A percentile compares a stretch with the other conserved stretches of the same genome.
phyloP scores from a whole-genome alignment of 1,140 invertebrate species.

The Himalopsyche phryganea region DNA sequence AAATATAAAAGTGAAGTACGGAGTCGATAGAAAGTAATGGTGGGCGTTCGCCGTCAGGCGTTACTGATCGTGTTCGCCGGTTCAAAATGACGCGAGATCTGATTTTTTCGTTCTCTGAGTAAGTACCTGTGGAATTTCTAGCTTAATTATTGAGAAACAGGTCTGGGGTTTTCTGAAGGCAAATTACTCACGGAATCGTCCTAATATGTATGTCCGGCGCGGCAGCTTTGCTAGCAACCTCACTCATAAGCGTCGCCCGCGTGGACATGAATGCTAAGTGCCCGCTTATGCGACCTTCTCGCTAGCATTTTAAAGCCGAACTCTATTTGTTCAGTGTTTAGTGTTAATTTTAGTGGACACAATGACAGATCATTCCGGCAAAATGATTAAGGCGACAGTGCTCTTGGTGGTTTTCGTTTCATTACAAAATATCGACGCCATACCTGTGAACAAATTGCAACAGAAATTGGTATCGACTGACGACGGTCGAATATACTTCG shows the following conservation, averaged over 20 bases:
- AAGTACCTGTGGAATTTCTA: too few relatives aligned
- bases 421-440: not conserved
- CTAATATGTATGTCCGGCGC: constrained; percentile 18
- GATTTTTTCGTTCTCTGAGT: too few relatives aligned
- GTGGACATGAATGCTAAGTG: constrained; percentile 17
- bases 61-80: too few relatives aligned
- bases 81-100: too few relatives aligned
- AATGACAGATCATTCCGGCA: not conserved
- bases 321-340: constrained; percentile 8
- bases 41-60: too few relatives aligned
- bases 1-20: too few relatives aligned
- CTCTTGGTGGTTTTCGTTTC: not conserved
- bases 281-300: constrained; percentile 16
- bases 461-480: not conserved
- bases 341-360: constrained; percentile 9
- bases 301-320: constrained; percentile 16
- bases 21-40: too few relatives aligned
- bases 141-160: too few relatives aligned
- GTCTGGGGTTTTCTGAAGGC: constrained; percentile 16
- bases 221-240: constrained; percentile 4
- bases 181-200: constrained; percentile 6
- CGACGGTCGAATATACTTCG: constrained; percentile 22
- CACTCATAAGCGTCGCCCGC: constrained; percentile 1
- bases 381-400: constrained; percentile 10
- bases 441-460: not conserved